phyloP scores from a whole-genome alignment of 2,113 vertebrate genomes.

The Apus apus region DNA sequence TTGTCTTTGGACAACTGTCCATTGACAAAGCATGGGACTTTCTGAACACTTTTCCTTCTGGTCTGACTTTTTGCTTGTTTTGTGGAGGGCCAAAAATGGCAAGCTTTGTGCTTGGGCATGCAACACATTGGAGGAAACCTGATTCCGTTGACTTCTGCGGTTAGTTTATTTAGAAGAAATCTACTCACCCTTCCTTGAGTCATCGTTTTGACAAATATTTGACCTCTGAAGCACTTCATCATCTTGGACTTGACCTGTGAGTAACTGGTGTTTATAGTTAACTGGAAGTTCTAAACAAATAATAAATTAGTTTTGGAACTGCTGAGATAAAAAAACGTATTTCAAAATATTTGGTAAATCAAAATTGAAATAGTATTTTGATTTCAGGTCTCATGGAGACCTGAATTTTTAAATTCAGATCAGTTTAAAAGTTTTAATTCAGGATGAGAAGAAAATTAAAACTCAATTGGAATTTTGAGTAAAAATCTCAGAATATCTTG shows the following conservation, averaged over 20 bases:
- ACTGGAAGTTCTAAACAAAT: conserved; percentile 9
- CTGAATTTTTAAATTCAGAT: background rate
- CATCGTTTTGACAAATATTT: conserved; percentile 26
- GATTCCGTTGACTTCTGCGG: background rate
- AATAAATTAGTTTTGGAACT: background rate
- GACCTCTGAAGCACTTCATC: conserved; percentile 32
- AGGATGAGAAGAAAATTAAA: background rate
- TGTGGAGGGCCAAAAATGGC: background rate
- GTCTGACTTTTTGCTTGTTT: background rate
- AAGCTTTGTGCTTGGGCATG: background rate
- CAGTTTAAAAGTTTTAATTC: background rate
- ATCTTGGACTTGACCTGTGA: background rate
- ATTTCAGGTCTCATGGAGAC: background rate
- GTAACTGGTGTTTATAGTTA: background rate
- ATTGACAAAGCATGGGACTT: background rate
- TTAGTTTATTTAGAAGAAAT: conserved; percentile 24
- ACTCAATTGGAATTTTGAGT: background rate
- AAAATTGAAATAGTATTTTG: background rate
- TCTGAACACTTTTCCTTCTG: conserved; percentile 28
- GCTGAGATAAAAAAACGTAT: background rate
- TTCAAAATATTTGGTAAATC: background rate
- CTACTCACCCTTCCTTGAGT: background rate
- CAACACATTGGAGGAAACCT: background rate
- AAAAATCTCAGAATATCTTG: background rate
- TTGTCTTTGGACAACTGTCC: conserved; percentile 14